A percentile compares a stretch with the other conserved stretches of the same genome.
phyloP scores from a whole-genome alignment of 1,140 invertebrate genomes.

The Adelges cooleyi region DNA sequence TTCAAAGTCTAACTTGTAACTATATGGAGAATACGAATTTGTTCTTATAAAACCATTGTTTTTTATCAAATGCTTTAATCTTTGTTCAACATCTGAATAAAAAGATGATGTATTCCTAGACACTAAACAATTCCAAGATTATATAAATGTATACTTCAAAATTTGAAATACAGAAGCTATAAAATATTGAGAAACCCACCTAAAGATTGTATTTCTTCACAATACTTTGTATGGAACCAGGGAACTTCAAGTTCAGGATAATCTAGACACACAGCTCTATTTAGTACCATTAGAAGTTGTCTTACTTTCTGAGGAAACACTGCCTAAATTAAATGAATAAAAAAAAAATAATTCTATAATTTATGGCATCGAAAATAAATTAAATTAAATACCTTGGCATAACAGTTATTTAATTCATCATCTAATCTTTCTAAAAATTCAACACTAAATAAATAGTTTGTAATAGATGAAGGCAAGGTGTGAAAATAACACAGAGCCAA shows the following conservation, averaged over 20 bases:
- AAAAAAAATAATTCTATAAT: not conserved
- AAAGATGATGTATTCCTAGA: constrained; percentile 33
- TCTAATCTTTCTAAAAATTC: constrained; percentile 37
- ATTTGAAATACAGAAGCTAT: too few species aligned
- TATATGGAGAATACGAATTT: constrained; percentile 32
- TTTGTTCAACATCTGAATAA: constrained; percentile 36
- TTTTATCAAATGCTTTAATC: constrained; percentile 28
- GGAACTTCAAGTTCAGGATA: constrained; percentile 48
- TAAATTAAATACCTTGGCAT: constrained; percentile 31
- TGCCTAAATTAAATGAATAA: constrained; percentile 37
- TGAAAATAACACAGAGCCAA: constrained; percentile 35
- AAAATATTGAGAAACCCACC: constrained; percentile 29
- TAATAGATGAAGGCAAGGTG: constrained; percentile 32
- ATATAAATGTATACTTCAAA: too few species aligned
- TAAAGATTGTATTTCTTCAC: constrained; percentile 38
- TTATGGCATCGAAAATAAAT: not conserved
- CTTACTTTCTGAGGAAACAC: constrained; percentile 44
- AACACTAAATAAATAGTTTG: constrained; percentile 36
- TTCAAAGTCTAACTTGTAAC: constrained; percentile 35
- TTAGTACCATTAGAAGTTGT: constrained; percentile 46
- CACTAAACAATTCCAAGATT: too few species aligned
- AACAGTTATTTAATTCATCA: constrained; percentile 34
- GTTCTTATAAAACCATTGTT: constrained; percentile 29
- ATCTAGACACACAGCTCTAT: constrained; percentile 50
- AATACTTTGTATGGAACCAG: constrained; percentile 53